A percentile compares a stretch with the other conserved stretches of the same genome.
Evolutionary conservation across 1,140 invertebrate genomes (phyloP).

Genomic region (Drosophila bifasciata): DNA sequence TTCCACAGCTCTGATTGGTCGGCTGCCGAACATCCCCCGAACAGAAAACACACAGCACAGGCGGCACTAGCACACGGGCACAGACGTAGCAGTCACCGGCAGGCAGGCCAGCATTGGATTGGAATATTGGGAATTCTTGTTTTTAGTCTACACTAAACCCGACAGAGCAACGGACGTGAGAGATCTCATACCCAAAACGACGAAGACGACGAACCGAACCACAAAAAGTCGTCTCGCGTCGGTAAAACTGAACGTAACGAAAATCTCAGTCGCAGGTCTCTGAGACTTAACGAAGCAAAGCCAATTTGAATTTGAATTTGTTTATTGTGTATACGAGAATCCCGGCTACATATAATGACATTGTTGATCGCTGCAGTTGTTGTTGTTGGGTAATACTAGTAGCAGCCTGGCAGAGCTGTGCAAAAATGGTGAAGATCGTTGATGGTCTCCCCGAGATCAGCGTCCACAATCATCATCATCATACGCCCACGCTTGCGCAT

Average conservation of each 20-base stretch:
- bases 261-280: too few species aligned
- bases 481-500: constrained; percentile 20
- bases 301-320: constrained; percentile 26
- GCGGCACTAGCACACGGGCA: neutral
- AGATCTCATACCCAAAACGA: constrained; percentile 37
- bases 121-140: constrained; percentile 65
- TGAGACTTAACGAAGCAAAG: constrained; percentile 21
- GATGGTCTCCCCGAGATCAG: constrained; percentile 58
- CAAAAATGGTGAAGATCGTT: constrained; percentile 76
- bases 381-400: too few species aligned
- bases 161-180: constrained; percentile 73
- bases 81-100: constrained; percentile 27
- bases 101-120: constrained; percentile 55
- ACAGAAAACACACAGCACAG: neutral
- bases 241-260: constrained; percentile 34
- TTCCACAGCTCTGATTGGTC: constrained; percentile 69
- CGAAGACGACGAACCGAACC: constrained; percentile 22
- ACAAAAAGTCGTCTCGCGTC: constrained; percentile 40
- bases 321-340: too few species aligned
- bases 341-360: too few species aligned
- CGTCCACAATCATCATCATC: constrained; percentile 34
- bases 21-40: constrained; percentile 25
- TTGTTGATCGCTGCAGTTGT: too few species aligned
- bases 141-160: constrained; percentile 78
- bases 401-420: constrained; percentile 1